Percentiles rank a stretch among this genome's conserved stretches.
Conservation (phyloP, 53 echinoderm and acorn worm species). For the Mesocentrotus franciscanus region DNA sequence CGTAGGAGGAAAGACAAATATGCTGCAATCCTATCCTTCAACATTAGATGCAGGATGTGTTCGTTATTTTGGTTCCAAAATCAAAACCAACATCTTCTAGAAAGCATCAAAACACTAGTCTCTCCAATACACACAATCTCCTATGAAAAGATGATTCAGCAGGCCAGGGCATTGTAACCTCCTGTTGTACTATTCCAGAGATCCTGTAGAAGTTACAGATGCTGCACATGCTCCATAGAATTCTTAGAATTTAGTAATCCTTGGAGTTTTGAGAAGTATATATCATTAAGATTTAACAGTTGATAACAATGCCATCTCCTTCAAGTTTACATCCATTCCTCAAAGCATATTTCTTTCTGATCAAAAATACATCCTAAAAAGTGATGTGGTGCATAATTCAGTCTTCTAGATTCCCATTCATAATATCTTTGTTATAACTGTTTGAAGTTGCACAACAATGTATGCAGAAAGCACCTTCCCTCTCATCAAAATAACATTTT, state of each 20-base stretch:
- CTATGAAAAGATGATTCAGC: neutral
- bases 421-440: no score
- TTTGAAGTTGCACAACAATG: no score
- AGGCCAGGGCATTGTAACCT: neutral
- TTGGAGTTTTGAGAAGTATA: neutral
- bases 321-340: neutral
- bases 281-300: neutral
- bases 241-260: neutral
- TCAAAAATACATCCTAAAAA: neutral
- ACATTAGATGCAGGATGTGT: neutral
- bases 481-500: neutral
- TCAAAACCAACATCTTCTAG: neutral
- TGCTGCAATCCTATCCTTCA: neutral
- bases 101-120: neutral
- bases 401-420: no score
- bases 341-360: neutral
- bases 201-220: neutral
- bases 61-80: neutral
- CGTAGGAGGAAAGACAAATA: neutral
- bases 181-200: neutral
- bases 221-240: neutral
- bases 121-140: no score
- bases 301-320: neutral
- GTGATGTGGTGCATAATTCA: no score
- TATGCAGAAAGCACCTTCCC: neutral